A percentile compares a stretch with the other conserved stretches of the same genome.
phyloP scores from a whole-genome alignment of 2,113 vertebrate species.

The Phaetusa simplex region DNA sequence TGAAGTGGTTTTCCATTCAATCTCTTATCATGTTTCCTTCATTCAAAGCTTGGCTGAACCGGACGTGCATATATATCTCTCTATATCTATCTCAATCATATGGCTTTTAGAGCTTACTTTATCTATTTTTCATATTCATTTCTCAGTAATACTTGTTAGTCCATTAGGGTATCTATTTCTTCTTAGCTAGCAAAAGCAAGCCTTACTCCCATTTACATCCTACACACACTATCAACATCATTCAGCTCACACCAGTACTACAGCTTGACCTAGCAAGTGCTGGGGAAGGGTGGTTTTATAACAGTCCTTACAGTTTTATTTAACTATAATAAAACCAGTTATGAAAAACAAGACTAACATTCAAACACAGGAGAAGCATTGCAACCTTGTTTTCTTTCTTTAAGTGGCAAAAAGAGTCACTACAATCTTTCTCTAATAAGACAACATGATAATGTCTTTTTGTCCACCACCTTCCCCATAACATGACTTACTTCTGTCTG shows the following conservation, averaged over 20 bases:
- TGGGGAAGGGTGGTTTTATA: not conserved
- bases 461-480: not conserved
- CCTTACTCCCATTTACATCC: not conserved
- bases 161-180: not conserved
- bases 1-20: not conserved
- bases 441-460: not conserved
- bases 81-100: not conserved
- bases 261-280: not conserved
- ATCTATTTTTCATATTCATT: slow-evolving; percentile 20
- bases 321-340: not conserved
- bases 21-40: not conserved
- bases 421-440: not conserved
- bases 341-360: not conserved
- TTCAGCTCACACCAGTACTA: not conserved
- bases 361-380: not conserved
- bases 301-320: not conserved
- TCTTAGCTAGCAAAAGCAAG: not conserved
- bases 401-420: not conserved
- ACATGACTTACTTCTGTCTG: not conserved
- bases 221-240: not conserved
- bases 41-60: not conserved
- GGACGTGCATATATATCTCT: accelerated
- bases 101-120: not conserved
- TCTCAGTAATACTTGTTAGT: not conserved
- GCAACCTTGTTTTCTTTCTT: not conserved